Percentiles rank a stretch among this genome's conserved stretches.
phyloP scores from a whole-genome alignment of 2,113 vertebrate species.

The Dipodomys ordii region DNA sequence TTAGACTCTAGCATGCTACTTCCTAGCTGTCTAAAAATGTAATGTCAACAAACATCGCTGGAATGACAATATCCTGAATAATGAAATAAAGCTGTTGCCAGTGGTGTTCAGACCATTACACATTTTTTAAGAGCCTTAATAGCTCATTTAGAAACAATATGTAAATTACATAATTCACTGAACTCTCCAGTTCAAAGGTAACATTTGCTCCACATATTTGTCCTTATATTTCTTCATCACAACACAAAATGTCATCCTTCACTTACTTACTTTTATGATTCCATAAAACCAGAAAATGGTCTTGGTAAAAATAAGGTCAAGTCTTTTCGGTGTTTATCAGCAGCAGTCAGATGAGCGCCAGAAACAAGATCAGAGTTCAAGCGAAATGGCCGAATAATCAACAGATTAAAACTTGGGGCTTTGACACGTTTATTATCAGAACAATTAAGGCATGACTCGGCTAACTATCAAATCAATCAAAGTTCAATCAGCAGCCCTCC shows the following conservation, averaged over 20 bases:
- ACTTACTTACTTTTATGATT: not conserved
- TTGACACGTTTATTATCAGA: not conserved
- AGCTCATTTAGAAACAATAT: not conserved
- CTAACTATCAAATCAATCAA: not conserved
- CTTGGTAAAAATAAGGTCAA: not conserved
- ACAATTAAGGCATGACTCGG: not conserved
- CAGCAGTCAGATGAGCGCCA: not conserved
- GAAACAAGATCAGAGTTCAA: not conserved
- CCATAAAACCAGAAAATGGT: not conserved
- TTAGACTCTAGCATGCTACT: not conserved
- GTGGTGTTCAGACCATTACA: not conserved
- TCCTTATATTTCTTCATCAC: not conserved
- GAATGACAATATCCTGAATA: not conserved
- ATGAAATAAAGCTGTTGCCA: not conserved
- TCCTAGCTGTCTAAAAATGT: not conserved
- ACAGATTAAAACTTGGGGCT: not conserved
- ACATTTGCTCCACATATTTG: not conserved
- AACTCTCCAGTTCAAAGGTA: slow-evolving; percentile 15
- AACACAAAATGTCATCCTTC: not conserved
- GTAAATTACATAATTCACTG: not conserved
- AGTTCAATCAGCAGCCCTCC: not conserved
- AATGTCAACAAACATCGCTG: not conserved
- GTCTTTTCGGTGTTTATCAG: not conserved
- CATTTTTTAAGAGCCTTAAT: not conserved
- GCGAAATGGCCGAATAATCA: not conserved